Evolutionary conservation across 2,888 invertebrate genomes (phyloP), one percentile per base, ranked within the genome.

Genomic region (Tiliacea citrago): DNA sequence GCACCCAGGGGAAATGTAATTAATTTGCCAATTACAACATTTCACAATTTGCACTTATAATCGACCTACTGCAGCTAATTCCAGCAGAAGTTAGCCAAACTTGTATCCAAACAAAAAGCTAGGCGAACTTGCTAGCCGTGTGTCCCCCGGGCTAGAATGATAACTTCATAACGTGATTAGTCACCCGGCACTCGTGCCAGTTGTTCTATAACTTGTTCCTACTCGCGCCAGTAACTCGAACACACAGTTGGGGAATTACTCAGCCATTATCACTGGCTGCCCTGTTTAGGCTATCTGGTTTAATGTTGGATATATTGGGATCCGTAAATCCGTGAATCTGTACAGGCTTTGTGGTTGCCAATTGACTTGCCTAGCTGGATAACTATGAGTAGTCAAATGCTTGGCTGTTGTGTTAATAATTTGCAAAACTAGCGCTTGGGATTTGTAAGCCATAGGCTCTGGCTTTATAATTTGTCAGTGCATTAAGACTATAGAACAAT

Each of bases 161-260:
- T 86, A 86, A 87, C 86, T 86, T 87, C 82, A 85, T 86, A 87
- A 87, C 76, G 73, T 75, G 67, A 81, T 87, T 84, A 87, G 75
- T 86, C 71, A 77, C 66, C 81, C 86, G 67, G 77, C 75, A 83
- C 79, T 83, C 62, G 73, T 81, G 58, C 75, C 82, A 82, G 83
- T 86, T 82, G 77, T 76, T 83, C 66, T 75, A 65, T 55, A 84
- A 82, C 79, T 82, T 79, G 84, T 77, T 73, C 71, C 68, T 68
- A 73, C 78, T 86, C 42, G 77, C 73, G 58, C 81, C 77, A 83
- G 81, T 81, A 84, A 67, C 81, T 81, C 61, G 73, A 42, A 63
- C 72, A 70, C 49, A 73, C 81, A 76, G 81, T 80, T 76, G 45
- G 76, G 51, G 75, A 80, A 73, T 81, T 70, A 82, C 72, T 82